These are phyloP conservation scores for Gnathochromis pfefferi DNA, from an alignment of 2,113 vertebrate genomes.

Conservation along the genomic window DNA sequence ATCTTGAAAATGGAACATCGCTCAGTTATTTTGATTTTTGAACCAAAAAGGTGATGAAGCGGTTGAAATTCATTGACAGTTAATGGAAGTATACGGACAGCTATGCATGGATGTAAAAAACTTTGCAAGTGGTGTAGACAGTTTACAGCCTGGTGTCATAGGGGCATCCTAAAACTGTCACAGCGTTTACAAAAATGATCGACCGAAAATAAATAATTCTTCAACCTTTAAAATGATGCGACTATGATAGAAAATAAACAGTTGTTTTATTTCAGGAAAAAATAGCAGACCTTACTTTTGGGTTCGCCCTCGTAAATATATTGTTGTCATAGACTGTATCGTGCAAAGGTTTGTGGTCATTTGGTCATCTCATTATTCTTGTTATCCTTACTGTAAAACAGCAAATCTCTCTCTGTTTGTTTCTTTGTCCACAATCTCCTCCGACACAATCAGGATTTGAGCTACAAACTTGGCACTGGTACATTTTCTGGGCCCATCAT, in stretches of 20 bases:
- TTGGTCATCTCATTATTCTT: neutral
- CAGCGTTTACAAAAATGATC: neutral
- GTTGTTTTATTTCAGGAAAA: neutral
- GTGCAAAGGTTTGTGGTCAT: neutral
- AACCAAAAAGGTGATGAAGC: rapidly evolving
- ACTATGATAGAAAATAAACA: neutral
- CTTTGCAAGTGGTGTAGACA: neutral
- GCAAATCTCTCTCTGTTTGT: neutral
- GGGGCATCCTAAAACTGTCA: neutral
- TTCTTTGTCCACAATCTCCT: neutral
- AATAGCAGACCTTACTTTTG: neutral
- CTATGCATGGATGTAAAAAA: neutral
- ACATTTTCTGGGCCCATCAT: rapidly evolving
- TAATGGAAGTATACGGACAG: rapidly evolving
- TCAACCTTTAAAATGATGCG: neutral
- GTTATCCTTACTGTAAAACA: neutral
- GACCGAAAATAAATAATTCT: neutral
- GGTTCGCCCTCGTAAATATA: rapidly evolving
- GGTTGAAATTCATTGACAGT: neutral
- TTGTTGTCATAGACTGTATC: neutral
- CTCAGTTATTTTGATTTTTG: rapidly evolving
- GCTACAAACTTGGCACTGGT: neutral
- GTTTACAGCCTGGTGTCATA: neutral
- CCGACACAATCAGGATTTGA: rapidly evolving
- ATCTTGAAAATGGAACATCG: rapidly evolving